Evolutionary conservation across 2,888 invertebrate genomes (phyloP), one percentile per base, ranked within the genome.

Genomic region (Meloe dianella): DNA sequence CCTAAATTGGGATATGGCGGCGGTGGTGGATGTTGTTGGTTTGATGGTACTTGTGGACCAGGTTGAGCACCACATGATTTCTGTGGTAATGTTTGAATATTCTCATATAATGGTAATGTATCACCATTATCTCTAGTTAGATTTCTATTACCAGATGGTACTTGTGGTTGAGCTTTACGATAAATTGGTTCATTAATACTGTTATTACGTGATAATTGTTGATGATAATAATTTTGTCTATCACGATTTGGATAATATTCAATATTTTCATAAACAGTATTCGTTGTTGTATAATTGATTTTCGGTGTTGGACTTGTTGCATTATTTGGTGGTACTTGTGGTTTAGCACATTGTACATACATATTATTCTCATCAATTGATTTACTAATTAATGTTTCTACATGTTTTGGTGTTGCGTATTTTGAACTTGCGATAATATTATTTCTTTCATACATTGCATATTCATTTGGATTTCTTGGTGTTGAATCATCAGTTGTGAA

Each of bases 141-240:
- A 63, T 75, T 79, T 71, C 83, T 85, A 70, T 82, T 85, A 71
- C 88, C 88, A 22, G 89, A 87, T 66, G 92, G 91, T 56, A 92
- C 91, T 84, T 94, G 94, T 0, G 94, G 94, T 79, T 94, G 93
- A 9, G 94, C 94, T 81, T 92, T 92, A 71, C 91, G 89, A 74
- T 88, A 88, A 51, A 85, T 84, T n/a, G 86, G 85, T 79, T 85
- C 87, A 4, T 38, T 38, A 17, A 22, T 12, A n/a, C 32, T 41
- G 60, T 86, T 78, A 73, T 85, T 77, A 73, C 84, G 79, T 81
- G 86, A 80, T 79, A 84, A 79, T 80, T 85, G 85, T 30, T 77
- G 79, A 22, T 90, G 90, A 75, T 89, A 90, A 77, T 89, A 90
- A 1, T 89, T 88, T 27, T 88, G 85, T 10, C 86, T 84, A 8